Evolutionary conservation across 2,113 vertebrate genomes (phyloP).

Genomic region (Macquaria ambigua): DNA sequence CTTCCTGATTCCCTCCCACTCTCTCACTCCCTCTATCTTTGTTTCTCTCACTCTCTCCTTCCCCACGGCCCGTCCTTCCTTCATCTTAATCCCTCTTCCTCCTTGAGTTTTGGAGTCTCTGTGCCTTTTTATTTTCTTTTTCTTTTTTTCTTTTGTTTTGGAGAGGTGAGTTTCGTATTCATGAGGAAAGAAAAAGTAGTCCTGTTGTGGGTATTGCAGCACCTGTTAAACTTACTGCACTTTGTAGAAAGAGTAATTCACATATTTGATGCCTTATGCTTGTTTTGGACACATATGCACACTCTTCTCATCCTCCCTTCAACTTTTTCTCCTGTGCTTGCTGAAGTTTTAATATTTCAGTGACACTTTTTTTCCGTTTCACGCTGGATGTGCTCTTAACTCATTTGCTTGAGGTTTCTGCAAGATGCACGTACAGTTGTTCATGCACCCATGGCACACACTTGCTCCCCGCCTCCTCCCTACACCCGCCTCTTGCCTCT

Average conservation of each 20-base stretch:
- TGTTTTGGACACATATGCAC: conserved; percentile 65
- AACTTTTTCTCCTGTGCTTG: conserved; percentile 57
- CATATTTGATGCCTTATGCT: conserved; percentile 44
- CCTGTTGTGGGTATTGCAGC: conserved; percentile 71
- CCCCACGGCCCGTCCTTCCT: conserved; percentile 77
- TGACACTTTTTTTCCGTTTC: conserved; percentile 24
- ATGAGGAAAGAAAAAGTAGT: conserved; percentile 59
- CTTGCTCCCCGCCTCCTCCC: conserved; percentile 29
- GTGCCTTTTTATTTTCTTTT: conserved; percentile 6
- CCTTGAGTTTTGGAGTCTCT: conserved; percentile 62
- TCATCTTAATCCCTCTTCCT: conserved; percentile 76
- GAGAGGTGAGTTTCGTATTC: conserved; percentile 65
- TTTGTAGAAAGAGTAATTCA: conserved; percentile 64
- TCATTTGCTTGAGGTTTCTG: conserved; percentile 69
- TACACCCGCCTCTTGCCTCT: conserved; percentile 64
- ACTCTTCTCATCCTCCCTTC: conserved; percentile 34
- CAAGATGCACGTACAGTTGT: conserved; percentile 55
- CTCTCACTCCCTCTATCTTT: conserved; percentile 72
- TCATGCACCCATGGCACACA: conserved; percentile 59
- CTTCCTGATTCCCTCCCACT: conserved; percentile 81
- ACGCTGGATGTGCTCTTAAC: conserved; percentile 28
- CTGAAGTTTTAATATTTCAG: conserved; percentile 66
- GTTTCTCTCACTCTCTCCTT: conserved; percentile 71
- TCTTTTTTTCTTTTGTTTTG: conserved; percentile 24
- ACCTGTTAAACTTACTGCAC: conserved; percentile 76